These are phyloP conservation scores for Hesperophylax magnus DNA, from an alignment of 1,140 invertebrate species.

Conservation along the genomic window DNA sequence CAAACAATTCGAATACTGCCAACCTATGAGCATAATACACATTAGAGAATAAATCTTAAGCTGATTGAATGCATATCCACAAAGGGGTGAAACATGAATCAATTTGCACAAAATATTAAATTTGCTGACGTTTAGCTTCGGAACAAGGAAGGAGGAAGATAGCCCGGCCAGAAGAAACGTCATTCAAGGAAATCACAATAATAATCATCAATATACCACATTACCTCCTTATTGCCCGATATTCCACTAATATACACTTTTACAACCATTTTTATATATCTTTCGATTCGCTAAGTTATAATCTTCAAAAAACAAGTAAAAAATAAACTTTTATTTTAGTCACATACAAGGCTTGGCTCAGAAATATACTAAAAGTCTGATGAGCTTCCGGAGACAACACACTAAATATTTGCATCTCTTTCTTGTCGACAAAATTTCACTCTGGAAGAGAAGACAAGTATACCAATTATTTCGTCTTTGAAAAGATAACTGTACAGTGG, in stretches of 20 bases:
- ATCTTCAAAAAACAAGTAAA: constrained; percentile 49
- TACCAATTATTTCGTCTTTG: neutral
- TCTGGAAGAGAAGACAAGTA: neutral
- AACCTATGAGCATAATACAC: no score
- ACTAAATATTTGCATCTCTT: constrained; percentile 6
- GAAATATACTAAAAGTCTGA: constrained; percentile 11
- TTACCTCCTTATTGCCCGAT: constrained; percentile 91
- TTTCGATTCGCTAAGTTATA: constrained; percentile 29
- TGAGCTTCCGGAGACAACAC: neutral
- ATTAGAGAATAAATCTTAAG: no score
- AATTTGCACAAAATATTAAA: constrained; percentile 21
- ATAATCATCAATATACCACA: constrained; percentile 7
- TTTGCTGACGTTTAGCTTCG: constrained; percentile 45
- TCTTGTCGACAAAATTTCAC: neutral
- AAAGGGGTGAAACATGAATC: constrained; percentile 43
- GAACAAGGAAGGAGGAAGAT: constrained; percentile 25
- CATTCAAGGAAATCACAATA: constrained; percentile 31
- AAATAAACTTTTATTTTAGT: constrained; percentile 53
- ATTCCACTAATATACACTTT: constrained; percentile 92
- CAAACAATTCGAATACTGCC: no score
- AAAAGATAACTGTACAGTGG: constrained; percentile 26
- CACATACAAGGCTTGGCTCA: constrained; percentile 49
- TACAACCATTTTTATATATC: constrained; percentile 78
- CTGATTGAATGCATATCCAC: no score
- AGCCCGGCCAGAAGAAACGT: constrained; percentile 49